A percentile compares a stretch with the other conserved stretches of the same genome.
phyloP scores from a whole-genome alignment of 1,140 invertebrate species.

The Drosophila pruinosa region DNA sequence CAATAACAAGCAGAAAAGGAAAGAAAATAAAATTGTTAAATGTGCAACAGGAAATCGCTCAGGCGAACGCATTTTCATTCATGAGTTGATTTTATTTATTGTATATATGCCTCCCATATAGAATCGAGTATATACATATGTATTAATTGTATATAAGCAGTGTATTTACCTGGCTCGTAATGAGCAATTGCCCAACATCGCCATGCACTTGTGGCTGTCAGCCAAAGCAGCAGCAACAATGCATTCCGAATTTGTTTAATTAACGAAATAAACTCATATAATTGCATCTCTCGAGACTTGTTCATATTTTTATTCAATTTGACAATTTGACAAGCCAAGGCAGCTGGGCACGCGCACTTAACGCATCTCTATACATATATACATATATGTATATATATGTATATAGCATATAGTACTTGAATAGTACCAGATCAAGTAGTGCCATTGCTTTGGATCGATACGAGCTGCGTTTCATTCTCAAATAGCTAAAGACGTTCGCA shows the following conservation, averaged over 20 bases:
- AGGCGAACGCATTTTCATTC: constrained; percentile 79
- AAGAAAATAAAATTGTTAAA: constrained; percentile 2
- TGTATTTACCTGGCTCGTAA: constrained; percentile 24
- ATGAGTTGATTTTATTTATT: constrained; percentile 78
- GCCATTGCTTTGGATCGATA: not conserved
- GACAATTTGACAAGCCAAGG: constrained; percentile 69
- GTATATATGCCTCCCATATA: not conserved
- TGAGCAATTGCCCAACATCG: constrained; percentile 61
- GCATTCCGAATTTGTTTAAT: constrained; percentile 71
- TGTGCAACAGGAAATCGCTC: constrained; percentile 69
- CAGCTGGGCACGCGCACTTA: constrained; percentile 66
- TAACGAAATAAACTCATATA: constrained; percentile 53
- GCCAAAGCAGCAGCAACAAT: constrained; percentile 67
- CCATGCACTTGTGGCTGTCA: constrained; percentile 75
- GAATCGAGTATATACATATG: not conserved
- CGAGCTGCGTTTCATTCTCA: constrained; percentile 34
- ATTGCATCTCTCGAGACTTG: not conserved
- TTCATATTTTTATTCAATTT: not conserved
- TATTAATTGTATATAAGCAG: not conserved
- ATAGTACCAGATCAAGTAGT: too few relatives aligned
- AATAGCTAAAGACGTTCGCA: constrained; percentile 15
- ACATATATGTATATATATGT: not conserved
- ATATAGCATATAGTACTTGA: too few relatives aligned
- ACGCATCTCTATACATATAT: constrained; percentile 32
- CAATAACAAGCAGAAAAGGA: not conserved